These are phyloP conservation scores for Drepanosiphum platanoidis DNA, from an alignment of 2,888 invertebrate species.

Conservation along the genomic window DNA sequence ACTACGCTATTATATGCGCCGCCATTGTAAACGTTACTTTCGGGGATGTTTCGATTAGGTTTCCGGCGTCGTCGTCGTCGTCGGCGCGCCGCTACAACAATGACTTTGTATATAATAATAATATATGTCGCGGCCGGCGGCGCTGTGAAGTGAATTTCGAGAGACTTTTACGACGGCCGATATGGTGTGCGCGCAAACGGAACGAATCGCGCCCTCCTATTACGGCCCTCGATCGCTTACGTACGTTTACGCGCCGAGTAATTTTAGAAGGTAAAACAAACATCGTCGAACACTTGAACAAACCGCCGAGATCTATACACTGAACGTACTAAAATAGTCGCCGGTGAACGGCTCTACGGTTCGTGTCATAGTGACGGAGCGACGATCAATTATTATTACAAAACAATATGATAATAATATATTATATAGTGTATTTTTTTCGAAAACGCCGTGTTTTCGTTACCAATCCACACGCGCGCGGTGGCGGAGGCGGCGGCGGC, in stretches of 20 bases:
- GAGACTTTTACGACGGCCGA: neutral
- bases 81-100: neutral
- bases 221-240: neutral
- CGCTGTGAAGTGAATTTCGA: neutral
- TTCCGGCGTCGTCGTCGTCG: conserved; percentile 16
- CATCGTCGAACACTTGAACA: conserved; percentile 39
- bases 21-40: neutral
- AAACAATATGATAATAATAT: too few relatives aligned
- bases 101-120: neutral
- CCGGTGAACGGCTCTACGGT: neutral
- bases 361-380: neutral
- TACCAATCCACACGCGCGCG: neutral
- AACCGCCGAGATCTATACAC: neutral
- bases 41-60: conserved; percentile 11
- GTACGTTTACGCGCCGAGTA: neutral
- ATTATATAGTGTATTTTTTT: conserved; percentile 23
- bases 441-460: neutral
- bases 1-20: neutral
- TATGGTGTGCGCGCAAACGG: neutral
- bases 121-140: neutral
- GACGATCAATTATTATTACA: conserved; percentile 17
- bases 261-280: conserved; percentile 55
- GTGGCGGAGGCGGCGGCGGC: too few relatives aligned
- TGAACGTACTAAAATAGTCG: conserved; percentile 30
- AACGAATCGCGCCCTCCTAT: conserved; percentile 21